Evolutionary conservation across 2,888 invertebrate species (phyloP), one percentile per base, ranked within the genome.

Genomic region (Drosophila monieri): DNA sequence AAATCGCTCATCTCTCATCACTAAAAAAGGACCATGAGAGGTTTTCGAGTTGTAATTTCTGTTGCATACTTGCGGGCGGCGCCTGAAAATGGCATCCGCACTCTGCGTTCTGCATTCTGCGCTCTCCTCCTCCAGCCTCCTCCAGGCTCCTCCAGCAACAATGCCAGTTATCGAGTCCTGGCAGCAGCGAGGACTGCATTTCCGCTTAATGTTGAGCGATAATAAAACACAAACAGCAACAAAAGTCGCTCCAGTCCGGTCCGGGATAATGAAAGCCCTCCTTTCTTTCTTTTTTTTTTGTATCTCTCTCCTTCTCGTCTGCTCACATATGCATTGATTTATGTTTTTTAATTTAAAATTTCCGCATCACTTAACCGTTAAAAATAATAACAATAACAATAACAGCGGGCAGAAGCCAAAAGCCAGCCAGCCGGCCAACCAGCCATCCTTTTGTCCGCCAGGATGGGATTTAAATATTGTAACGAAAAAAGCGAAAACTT

Each of bases 291-390:
- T 44, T 44, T 55, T 46, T 55, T 60, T 32, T n/a, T n/a, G n/a
- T n/a, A n/a, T n/a, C n/a, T n/a, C n/a, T n/a, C 35, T 5, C 35
- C 23, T 14, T 44, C 51, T 21, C 21, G 23, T 8, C 25, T 66
- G 61, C 67, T 62, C 73, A 68, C 71, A 74, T 56, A 62, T 80
- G 89, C 86, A 89, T 90, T 90, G 90, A 90, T 90, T 90, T 90
- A 90, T 90, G 90, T 90, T 89, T 91, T 90, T 90, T 90, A 90
- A 90, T 90, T 90, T 91, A 90, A 90, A 90, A 90, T 90, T 90
- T 91, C 89, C 90, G 91, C 90, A 88, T 90, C 90, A 89, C 88
- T 89, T 89, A 85, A 87, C 88, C 76, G 76, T 86, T 85, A 80
- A 84, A 88, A 70, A 77, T 76, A 88, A 71, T 72, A 60, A 67